Base-by-base conservation (phyloP, 2,113 vertebrate species). In the Carassius carassius region DNA sequence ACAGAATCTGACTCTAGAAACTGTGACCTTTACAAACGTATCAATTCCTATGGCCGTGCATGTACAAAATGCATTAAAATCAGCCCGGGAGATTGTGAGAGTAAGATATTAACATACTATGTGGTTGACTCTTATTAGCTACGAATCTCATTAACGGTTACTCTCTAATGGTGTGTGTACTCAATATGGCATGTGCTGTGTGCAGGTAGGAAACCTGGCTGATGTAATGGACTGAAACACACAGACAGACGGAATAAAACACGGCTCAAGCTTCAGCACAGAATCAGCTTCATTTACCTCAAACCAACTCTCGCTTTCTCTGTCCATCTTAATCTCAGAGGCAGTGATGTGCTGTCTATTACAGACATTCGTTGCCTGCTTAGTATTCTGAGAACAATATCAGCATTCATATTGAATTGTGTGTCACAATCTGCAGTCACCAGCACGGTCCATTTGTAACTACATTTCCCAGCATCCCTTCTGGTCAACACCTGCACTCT, bases 151-250 rank as follows among this genome's bases (percentile, higher is more conserved):
- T 54, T 80, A 44, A 9, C 13, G 17, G 62, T 70, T 70, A 49
- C 9, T n/a, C 14, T 32, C 17, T 81, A 70, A 81, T 81, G 47
- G 63, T 70, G 63, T 70, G 63, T 70, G 79, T 25, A 70, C 44
- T 29, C 29, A 35, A 44, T 16, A 49, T 81, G 79, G 47, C 79
- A 70, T 70, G 23, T 69, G 63, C 29, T 56, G 41, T 78, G 32
- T 63, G 79, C 63, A 81, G 79, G 79, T 81, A 81, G 79, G 69
- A 74, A 75, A 85, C 69, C 84, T 85, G 87, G 77, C 77, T 88
- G 87, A 88, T 88, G 87, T 79, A 88, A 88, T 32, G 14, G 70
- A 16, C 41, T 88, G 87, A 88, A 85, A 88, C 62, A 78, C 74
- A 70, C 63, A 76, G 47, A 69, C 83, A 85, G 62, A 82, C 1